Base-by-base conservation (phyloP, 2,888 invertebrate species). In the Tetragonula carbonaria region DNA sequence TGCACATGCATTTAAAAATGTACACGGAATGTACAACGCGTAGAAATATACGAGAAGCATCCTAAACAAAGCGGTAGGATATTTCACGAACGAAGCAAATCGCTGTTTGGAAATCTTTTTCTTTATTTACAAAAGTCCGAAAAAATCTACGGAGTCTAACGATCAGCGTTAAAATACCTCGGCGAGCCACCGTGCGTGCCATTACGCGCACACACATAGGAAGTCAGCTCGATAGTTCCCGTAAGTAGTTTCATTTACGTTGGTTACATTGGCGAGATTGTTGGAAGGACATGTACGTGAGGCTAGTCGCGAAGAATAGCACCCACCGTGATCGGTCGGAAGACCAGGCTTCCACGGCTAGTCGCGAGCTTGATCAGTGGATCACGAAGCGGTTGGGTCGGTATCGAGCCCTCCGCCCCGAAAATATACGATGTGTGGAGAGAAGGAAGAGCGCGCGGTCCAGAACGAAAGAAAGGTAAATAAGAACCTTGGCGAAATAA, bases 381-480 rank as follows among this genome's bases (percentile, higher is more conserved):
- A 81, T 88, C 88, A 88, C 88, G 88, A 84, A 83, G 88, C 62
- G 84, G 80, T 80, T 86, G 63, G 84, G 77, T 82, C 82, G 80
- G 76, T 81, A 82, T 82, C 86, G 83, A 82, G 73, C 70, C 77
- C 71, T 75, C 78, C 80, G 72, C 73, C 79, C 87, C 87, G 82
- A 90, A 90, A 89, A 90, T 88, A 87, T 89, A 88, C 84, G 89
- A 88, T 70, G 87, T 75, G 84, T 57, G 80, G 88, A 79, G 88
- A 79, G 82, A 45, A 84, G 82, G 84, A 86, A 86, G 86, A 82
- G 76, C 70, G 75, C 11, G 78, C 70, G 74, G 59, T 53, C 80
- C n/a, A 72, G 67, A 71, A 80, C 82, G 76, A 82, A 85, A 72
- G 91, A 91, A 93, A 93, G 92, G 93, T 92, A 92, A 91, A 92